These are phyloP conservation scores for Pectinophora gossypiella DNA, from an alignment of 1,140 invertebrate genomes.

Conservation along the genomic window DNA sequence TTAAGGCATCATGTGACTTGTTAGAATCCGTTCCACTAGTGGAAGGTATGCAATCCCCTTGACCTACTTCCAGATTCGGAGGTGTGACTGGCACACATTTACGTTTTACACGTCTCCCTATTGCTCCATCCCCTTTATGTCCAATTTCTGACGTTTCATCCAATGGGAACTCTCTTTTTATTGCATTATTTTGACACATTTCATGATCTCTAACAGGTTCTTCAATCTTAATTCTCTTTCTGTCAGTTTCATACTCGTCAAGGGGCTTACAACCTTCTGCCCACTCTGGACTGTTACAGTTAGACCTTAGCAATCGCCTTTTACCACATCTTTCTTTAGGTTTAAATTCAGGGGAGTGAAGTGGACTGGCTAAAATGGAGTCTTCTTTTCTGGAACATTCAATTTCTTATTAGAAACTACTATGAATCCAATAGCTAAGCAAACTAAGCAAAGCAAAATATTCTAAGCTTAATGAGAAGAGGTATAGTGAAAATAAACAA, in stretches of 20 bases:
- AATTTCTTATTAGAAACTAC: background rate
- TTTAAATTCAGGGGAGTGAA: constrained; percentile 45
- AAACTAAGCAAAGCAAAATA: background rate
- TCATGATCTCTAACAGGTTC: constrained; percentile 12
- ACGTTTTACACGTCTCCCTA: constrained; percentile 26
- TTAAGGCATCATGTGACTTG: constrained; percentile 48
- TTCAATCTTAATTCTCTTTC: constrained; percentile 22
- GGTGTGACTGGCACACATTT: constrained; percentile 45
- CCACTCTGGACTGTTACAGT: constrained; percentile 56
- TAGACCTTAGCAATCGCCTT: constrained; percentile 36
- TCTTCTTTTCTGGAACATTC: constrained; percentile 41
- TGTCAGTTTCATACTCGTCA: constrained; percentile 26
- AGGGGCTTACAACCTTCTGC: constrained; percentile 47
- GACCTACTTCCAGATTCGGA: constrained; percentile 56
- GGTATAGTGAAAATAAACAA: background rate
- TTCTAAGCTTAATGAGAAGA: background rate
- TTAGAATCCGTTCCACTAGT: constrained; percentile 59
- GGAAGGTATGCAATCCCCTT: constrained; percentile 65
- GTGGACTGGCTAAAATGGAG: constrained; percentile 33
- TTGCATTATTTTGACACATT: constrained; percentile 12
- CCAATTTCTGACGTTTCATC: constrained; percentile 29
- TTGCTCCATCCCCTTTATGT: constrained; percentile 49
- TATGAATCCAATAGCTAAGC: background rate
- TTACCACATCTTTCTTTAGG: constrained; percentile 33
- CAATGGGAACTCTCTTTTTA: constrained; percentile 23